phyloP scores from a whole-genome alignment of 2,113 vertebrate species.

The Passerina amoena region DNA sequence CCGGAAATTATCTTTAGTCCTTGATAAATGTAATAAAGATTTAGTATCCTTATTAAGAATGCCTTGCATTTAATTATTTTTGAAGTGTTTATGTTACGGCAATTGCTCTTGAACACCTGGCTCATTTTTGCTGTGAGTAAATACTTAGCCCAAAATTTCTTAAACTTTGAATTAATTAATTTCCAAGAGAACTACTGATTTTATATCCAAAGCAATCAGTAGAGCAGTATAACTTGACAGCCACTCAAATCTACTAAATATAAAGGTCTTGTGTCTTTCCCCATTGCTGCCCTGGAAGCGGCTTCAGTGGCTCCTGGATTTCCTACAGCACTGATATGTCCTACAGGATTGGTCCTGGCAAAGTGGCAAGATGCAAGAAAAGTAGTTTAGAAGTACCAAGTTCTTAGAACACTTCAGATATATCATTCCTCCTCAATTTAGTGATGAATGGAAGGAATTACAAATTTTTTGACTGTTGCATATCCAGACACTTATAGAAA shows the following conservation, averaged over 20 bases:
- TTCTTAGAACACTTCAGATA: not conserved
- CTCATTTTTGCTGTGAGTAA: constrained; percentile 23
- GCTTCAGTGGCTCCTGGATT: not conserved
- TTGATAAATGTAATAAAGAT: not conserved
- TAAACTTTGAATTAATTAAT: not conserved
- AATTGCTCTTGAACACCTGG: constrained; percentile 51
- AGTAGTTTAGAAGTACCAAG: not conserved
- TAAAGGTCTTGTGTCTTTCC: not conserved
- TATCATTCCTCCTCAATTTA: not conserved
- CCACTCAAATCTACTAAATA: not conserved
- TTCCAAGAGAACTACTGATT: not conserved
- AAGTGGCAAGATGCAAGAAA: not conserved
- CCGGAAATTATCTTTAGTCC: not conserved
- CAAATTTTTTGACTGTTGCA: not conserved
- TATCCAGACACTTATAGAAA: not conserved
- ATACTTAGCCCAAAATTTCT: constrained; percentile 13
- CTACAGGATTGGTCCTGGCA: not conserved
- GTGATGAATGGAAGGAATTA: not conserved
- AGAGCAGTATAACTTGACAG: not conserved
- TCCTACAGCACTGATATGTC: not conserved
- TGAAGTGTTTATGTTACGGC: constrained; percentile 7
- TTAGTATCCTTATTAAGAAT: not conserved
- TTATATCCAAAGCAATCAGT: not conserved
- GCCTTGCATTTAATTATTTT: constrained; percentile 12
- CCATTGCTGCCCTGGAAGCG: not conserved